These are phyloP conservation scores for Phocoena sinus DNA, from an alignment of 2,113 vertebrate species.

Conservation along the genomic window DNA sequence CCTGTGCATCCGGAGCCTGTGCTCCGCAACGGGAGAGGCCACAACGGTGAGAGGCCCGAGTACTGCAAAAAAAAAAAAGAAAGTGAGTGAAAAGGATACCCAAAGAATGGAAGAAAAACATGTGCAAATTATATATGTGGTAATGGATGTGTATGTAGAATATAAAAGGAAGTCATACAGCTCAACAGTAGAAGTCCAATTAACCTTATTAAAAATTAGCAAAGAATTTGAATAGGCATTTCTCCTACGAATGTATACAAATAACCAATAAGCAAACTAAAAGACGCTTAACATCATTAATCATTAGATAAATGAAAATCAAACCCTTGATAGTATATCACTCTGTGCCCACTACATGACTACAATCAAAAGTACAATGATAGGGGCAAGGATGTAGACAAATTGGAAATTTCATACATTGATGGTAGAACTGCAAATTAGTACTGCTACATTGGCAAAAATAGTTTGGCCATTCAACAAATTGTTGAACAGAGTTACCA, in stretches of 20 bases:
- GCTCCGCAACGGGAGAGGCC: no score
- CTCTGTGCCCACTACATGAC: not conserved
- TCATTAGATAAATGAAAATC: not conserved
- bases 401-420: not conserved
- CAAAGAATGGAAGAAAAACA: no score
- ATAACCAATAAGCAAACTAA: not conserved
- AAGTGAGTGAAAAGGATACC: not conserved
- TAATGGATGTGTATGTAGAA: no score
- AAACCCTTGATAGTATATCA: not conserved
- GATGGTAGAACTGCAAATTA: not conserved
- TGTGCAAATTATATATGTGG: no score
- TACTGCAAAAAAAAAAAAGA: not conserved
- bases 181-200: no score
- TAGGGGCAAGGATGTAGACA: not conserved
- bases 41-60: no score
- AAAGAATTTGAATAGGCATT: no score
- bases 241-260: not conserved
- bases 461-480: not conserved
- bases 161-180: no score
- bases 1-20: no score
- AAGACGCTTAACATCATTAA: not conserved
- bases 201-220: no score
- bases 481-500: not conserved
- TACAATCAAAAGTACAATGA: not conserved
- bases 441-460: not conserved